Evolutionary conservation across 2,797 vertebrate genomes (phyloP).

Genomic region (Astyanax mexicanus): DNA sequence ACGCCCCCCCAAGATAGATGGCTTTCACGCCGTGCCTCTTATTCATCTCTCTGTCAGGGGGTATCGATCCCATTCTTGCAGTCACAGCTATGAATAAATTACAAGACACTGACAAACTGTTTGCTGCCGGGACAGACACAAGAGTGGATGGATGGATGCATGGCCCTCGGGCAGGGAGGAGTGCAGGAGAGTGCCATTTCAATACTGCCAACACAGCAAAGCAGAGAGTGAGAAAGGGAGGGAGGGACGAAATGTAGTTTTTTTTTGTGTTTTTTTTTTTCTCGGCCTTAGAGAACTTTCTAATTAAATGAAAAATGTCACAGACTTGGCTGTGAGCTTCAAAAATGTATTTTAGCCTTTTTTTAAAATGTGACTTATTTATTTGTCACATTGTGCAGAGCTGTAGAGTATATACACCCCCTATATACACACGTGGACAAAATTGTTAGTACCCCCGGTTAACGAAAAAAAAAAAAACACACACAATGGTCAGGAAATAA

Average conservation of each 20-base stretch:
- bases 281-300: background rate
- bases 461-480: too few relatives aligned
- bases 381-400: too few relatives aligned
- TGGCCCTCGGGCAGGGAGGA: background rate
- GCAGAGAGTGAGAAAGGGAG: background rate
- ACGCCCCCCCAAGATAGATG: conserved; percentile 52
- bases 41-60: conserved; percentile 71
- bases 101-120: conserved; percentile 68
- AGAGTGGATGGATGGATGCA: background rate
- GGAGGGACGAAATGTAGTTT: background rate
- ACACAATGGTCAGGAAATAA: too few relatives aligned
- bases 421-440: too few relatives aligned
- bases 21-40: conserved; percentile 50
- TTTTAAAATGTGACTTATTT: too few relatives aligned
- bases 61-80: conserved; percentile 71
- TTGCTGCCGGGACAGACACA: conserved; percentile 27
- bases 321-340: too few relatives aligned
- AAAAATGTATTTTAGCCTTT: too few relatives aligned
- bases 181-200: background rate
- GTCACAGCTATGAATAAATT: conserved; percentile 73
- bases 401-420: too few relatives aligned
- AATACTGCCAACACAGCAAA: too few relatives aligned
- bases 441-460: too few relatives aligned
- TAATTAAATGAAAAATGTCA: background rate
- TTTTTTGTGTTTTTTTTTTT: too few relatives aligned